Evolutionary conservation across 2,797 vertebrate species (phyloP), one percentile per base, ranked within the genome.

Genomic region (Manis javanica): DNA sequence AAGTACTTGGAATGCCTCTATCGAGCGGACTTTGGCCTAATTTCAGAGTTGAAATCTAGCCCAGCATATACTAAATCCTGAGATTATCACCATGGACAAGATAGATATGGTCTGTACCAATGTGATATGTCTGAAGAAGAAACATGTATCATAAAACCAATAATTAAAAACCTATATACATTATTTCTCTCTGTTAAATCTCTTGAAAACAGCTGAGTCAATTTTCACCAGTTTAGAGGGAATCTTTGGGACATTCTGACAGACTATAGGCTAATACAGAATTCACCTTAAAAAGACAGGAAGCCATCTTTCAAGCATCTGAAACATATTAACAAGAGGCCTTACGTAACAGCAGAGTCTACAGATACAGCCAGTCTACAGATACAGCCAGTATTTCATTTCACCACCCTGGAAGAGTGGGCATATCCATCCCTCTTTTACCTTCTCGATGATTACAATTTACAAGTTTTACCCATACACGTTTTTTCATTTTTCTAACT

Each of bases 401-500:
- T 15, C 34, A 66, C 9, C 39, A 53, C 26, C 19, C 69, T 11
- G 61, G 7, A 77, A 42, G 49, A 12, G 16, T 39, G 13, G 31
- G 18, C 16, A 59, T 24, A 77, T 19, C 46, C 51, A 59, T 75
- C 10, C 4, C 21, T 39, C 49, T 15, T 94, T 68, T 6, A 29
- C 10, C 29, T 90, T 64, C 49, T 75, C 51, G 84, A 51, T 59
- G 15, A 75, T 69, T 75, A 55, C 15, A 89, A 89, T 66, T 66
- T 84, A 34, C 15, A 83, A 84, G 51, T 69, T 77, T 84, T 77
- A 77, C 37, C 26, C n/a, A 89, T 34, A 75, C 55, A 66, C 2
- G 37, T 88, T 66, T 72, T 93, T 93, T 93, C 64, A 72, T 68
- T 81, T 79, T 72, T 72, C 64, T 87, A 51, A 82, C 53, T 82